phyloP scores from a whole-genome alignment of 2,797 vertebrate genomes.

The Gouania willdenowi region DNA sequence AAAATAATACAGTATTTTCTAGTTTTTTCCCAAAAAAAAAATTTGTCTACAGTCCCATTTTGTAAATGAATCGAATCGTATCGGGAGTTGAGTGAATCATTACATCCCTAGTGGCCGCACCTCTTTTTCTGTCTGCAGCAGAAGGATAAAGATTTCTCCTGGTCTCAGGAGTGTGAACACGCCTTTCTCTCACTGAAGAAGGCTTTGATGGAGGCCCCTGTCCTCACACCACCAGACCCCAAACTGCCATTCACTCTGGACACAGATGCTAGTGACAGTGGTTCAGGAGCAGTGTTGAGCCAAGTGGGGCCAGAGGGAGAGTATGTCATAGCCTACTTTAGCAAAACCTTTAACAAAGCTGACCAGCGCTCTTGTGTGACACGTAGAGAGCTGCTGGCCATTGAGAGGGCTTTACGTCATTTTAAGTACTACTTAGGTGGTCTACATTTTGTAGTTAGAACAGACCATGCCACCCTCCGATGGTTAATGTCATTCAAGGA shows the following conservation, averaged over 20 bases:
- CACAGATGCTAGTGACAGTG: not conserved
- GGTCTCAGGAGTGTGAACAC: not conserved
- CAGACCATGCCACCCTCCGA: not conserved
- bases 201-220: not conserved
- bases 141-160: not conserved
- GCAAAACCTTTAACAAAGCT: constrained; percentile 3
- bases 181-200: not conserved
- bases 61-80: too few relatives aligned
- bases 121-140: not conserved
- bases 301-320: not conserved
- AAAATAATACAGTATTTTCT: too few relatives aligned
- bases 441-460: not conserved
- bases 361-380: constrained; percentile 2
- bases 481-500: not conserved
- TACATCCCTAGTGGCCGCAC: too few relatives aligned
- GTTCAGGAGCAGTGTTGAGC: not conserved
- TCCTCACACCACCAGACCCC: not conserved
- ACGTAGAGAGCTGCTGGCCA: not conserved
- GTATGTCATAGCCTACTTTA: not conserved
- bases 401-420: not conserved
- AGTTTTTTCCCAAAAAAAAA: too few relatives aligned
- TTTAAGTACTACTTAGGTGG: constrained; percentile 1
- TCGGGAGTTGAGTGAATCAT: too few relatives aligned
- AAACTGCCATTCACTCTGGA: not conserved
- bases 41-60: too few relatives aligned